phyloP scores from a whole-genome alignment of 2,888 invertebrate genomes.

The Tipula lateralis region DNA sequence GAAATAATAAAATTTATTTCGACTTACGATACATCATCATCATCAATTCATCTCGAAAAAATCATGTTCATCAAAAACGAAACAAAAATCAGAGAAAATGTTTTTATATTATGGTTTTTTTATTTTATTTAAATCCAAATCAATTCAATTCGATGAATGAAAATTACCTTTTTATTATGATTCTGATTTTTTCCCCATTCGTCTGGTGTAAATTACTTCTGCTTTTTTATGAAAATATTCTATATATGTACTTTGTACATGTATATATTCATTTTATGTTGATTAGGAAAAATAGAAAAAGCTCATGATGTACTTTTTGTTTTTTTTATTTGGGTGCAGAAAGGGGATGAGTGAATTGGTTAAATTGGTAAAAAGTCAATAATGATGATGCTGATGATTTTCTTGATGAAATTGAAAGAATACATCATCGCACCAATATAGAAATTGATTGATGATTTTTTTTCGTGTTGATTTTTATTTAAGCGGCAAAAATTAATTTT shows the following conservation, averaged over 20 bases:
- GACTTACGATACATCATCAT: not conserved
- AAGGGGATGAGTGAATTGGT: not conserved
- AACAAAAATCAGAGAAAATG: not conserved
- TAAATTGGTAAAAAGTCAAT: slow-evolving; percentile 9
- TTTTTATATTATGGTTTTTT: not conserved
- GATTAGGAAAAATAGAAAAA: not conserved
- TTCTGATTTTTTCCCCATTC: not conserved
- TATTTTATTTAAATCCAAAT: not conserved
- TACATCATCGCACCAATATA: not conserved
- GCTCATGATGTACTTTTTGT: not conserved
- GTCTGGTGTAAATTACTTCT: not conserved
- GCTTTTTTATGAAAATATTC: not conserved
- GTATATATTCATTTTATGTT: not conserved
- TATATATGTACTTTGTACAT: not conserved
- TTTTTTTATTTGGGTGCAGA: too few relatives aligned
- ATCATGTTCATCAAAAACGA: not conserved
- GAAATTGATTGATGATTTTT: not conserved
- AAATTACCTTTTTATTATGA: slow-evolving; percentile 1
- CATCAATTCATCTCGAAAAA: not conserved
- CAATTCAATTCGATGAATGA: slow-evolving; percentile 6
- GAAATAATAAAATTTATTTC: not conserved
- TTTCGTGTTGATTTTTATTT: not conserved
- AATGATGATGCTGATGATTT: not conserved
- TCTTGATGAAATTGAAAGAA: not conserved
- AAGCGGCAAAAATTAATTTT: not conserved